A percentile compares a stretch with the other conserved stretches of the same genome.
Evolutionary conservation across 2,797 vertebrate genomes (phyloP).

Genomic region (Labroides dimidiatus): DNA sequence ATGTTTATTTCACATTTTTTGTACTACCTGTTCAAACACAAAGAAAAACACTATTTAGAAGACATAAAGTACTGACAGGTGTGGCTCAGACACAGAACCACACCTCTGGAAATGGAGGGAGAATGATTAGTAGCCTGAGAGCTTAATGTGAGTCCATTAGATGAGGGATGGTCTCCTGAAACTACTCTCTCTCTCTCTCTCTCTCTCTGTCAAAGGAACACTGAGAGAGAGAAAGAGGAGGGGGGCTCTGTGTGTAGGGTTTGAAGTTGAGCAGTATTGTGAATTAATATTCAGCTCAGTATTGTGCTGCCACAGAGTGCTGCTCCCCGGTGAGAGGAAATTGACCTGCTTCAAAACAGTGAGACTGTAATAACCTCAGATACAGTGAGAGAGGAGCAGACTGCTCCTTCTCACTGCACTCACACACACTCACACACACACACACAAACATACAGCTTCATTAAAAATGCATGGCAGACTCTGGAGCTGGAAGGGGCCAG

Average conservation of each 20-base stretch:
- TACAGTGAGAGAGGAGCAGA: constrained; percentile 47
- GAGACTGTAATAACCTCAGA: constrained; percentile 54
- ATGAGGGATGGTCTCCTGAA: constrained; percentile 33
- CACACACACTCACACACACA: neutral
- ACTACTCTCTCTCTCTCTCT: constrained; percentile 4
- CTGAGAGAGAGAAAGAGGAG: neutral
- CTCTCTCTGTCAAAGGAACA: constrained; percentile 15
- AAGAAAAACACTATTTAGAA: neutral
- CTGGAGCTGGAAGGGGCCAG: constrained; percentile 28
- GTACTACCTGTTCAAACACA: neutral
- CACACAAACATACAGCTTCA: constrained; percentile 31
- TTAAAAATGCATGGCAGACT: constrained; percentile 71
- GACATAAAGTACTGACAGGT: neutral
- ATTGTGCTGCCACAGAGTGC: constrained; percentile 46
- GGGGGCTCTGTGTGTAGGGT: constrained; percentile 9
- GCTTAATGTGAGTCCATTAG: constrained; percentile 30
- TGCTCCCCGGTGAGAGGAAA: constrained; percentile 51
- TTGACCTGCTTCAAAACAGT: constrained; percentile 66
- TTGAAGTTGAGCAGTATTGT: constrained; percentile 24
- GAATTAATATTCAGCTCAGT: constrained; percentile 65
- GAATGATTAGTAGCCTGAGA: constrained; percentile 25
- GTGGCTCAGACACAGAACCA: neutral
- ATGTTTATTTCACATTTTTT: too few species aligned
- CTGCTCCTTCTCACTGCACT: constrained; percentile 13
- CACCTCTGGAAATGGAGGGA: constrained; percentile 11